Percentiles rank a stretch among this genome's conserved stretches.
Evolutionary conservation across 2,797 vertebrate species (phyloP).

Genomic region (Manis javanica): DNA sequence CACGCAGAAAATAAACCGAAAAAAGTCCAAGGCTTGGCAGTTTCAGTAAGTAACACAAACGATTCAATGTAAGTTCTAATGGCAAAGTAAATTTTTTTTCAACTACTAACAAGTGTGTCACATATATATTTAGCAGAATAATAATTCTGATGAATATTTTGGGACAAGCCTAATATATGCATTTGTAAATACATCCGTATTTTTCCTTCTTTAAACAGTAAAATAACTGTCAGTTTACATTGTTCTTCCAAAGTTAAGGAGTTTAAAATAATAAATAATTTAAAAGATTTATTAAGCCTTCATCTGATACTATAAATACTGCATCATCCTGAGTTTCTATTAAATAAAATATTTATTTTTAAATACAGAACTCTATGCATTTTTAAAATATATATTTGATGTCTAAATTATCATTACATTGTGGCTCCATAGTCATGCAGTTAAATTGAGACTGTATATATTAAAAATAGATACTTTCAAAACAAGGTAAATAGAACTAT

Average conservation of each 20-base stretch:
- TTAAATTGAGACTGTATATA: slow-evolving; percentile 54
- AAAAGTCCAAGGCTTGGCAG: not conserved
- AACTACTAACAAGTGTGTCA: not conserved
- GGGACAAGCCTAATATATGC: not conserved
- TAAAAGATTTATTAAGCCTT: slow-evolving; percentile 59
- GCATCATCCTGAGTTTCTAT: slow-evolving; percentile 20
- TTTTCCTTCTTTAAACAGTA: not conserved
- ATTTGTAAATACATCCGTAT: not conserved
- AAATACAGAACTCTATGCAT: slow-evolving; percentile 55
- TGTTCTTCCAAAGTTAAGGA: slow-evolving; percentile 19
- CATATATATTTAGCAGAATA: not conserved
- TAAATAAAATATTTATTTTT: slow-evolving; percentile 69
- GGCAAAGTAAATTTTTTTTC: not conserved
- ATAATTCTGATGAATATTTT: not conserved
- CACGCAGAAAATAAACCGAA: not conserved
- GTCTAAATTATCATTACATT: slow-evolving; percentile 63
- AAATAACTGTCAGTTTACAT: not conserved
- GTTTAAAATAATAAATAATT: slow-evolving; percentile 50
- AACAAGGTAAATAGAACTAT: slow-evolving; percentile 48
- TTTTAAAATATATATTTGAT: slow-evolving; percentile 64
- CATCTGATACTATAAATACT: slow-evolving; percentile 22
- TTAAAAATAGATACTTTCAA: slow-evolving; percentile 62
- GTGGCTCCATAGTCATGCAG: slow-evolving; percentile 29
- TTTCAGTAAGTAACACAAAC: not conserved
- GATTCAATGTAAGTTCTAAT: not conserved